These are phyloP conservation scores for Elmis aenea DNA, from an alignment of 2,888 invertebrate genomes.

Conservation along the genomic window DNA sequence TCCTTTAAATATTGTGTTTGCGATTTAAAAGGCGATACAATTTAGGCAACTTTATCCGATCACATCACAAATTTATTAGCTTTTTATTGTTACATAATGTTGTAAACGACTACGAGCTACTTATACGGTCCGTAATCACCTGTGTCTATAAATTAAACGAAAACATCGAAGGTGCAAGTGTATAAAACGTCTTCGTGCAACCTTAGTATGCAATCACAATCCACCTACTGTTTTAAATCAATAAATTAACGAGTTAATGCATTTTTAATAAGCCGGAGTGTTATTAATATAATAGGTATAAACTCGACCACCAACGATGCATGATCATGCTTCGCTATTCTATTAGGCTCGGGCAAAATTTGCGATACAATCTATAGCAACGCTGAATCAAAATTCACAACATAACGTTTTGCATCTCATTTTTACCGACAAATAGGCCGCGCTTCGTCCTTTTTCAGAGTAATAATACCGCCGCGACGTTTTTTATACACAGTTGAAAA, in stretches of 20 bases:
- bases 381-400: slow-evolving; percentile 24
- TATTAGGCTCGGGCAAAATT: slow-evolving; percentile 40
- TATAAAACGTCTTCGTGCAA: slow-evolving; percentile 6
- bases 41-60: too few relatives aligned
- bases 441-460: slow-evolving; percentile 6
- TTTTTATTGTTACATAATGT: too few relatives aligned
- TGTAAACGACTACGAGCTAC: too few relatives aligned
- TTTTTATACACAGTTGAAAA: too few relatives aligned
- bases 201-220: slow-evolving; percentile 27
- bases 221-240: slow-evolving; percentile 43
- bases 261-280: slow-evolving; percentile 45
- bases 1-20: too few relatives aligned
- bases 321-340: slow-evolving; percentile 32
- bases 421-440: slow-evolving; percentile 9
- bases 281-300: slow-evolving; percentile 45
- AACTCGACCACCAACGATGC: slow-evolving; percentile 44
- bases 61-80: too few relatives aligned
- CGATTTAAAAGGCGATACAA: too few relatives aligned
- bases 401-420: slow-evolving; percentile 16
- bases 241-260: slow-evolving; percentile 44
- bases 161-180: neutral
- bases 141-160: too few relatives aligned
- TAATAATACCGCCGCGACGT: slow-evolving; percentile 11
- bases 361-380: slow-evolving; percentile 38
- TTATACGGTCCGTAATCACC: too few relatives aligned